Conservation (phyloP, 2,888 invertebrate species). For the Ormyrus thymus region DNA sequence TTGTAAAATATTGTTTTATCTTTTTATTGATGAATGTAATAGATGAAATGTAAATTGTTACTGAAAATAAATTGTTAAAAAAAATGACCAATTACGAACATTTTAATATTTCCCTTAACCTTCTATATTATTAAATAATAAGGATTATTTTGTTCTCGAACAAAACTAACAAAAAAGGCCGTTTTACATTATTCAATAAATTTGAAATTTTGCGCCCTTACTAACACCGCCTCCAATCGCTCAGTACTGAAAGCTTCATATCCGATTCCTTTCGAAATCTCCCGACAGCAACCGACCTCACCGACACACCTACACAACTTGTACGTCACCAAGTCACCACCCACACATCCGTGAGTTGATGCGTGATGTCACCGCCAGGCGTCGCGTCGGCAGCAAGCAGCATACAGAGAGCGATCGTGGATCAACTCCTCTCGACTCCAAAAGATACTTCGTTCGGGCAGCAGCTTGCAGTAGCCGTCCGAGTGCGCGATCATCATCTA, state of each 20-base stretch:
- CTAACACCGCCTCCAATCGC: too few species aligned
- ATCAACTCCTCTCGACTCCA: background rate
- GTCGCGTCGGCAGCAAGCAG: conserved; percentile 42
- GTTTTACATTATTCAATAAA: too few species aligned
- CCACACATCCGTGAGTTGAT: too few species aligned
- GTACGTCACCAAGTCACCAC: too few species aligned
- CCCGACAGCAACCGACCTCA: too few species aligned
- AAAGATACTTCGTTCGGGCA: conserved; percentile 4
- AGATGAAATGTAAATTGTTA: conserved; percentile 38
- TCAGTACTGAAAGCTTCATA: too few species aligned
- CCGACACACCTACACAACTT: too few species aligned
- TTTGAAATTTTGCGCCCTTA: too few species aligned
- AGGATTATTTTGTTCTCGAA: too few species aligned
- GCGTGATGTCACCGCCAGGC: conserved; percentile 41
- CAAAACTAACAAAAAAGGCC: too few species aligned
- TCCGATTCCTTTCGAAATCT: too few species aligned
- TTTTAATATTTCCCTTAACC: background rate
- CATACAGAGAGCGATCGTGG: conserved; percentile 11
- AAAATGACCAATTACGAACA: background rate
- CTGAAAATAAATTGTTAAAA: conserved; percentile 38
- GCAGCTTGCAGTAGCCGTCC: conserved; percentile 23
- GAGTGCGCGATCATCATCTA: conserved; percentile 33
- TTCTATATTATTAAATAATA: background rate
- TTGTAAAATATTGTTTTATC: conserved; percentile 36
- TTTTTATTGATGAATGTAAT: background rate